Conservation (phyloP, 1,140 invertebrate species). For the Neodiprion virginianus region DNA sequence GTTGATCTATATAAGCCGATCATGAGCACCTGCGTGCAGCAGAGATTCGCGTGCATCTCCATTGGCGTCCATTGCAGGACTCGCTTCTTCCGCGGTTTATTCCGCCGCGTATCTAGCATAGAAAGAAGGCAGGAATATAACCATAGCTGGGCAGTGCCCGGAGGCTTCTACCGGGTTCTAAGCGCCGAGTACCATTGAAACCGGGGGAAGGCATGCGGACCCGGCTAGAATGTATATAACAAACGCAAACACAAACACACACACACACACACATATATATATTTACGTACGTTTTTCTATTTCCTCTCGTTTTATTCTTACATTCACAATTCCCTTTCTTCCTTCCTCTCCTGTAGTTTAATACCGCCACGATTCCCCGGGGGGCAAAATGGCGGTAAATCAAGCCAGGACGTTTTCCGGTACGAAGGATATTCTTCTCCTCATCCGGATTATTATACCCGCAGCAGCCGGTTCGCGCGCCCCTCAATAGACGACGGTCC, state of each 20-base stretch:
- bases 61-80: not conserved
- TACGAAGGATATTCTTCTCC: not conserved
- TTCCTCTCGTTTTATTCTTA: not conserved
- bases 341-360: constrained; percentile 19
- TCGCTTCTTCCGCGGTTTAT: not conserved
- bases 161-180: constrained; percentile 1
- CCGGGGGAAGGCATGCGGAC: not conserved
- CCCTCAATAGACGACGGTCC: not conserved
- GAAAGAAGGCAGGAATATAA: not conserved
- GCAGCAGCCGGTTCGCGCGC: no score
- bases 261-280: no score
- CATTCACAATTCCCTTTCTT: constrained; percentile 25
- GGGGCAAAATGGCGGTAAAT: constrained; percentile 30
- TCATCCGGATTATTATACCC: not conserved
- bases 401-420: constrained; percentile 28
- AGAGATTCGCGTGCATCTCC: not conserved
- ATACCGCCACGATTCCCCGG: constrained; percentile 26
- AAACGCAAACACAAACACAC: no score
- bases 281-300: not conserved
- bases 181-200: not conserved
- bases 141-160: not conserved
- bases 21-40: not conserved
- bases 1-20: not conserved
- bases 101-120: not conserved
- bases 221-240: constrained; percentile 5